Percentiles rank a stretch among this genome's conserved stretches.
Conservation (phyloP, 2,113 vertebrate genomes). For the Ellobius talpinus region DNA sequence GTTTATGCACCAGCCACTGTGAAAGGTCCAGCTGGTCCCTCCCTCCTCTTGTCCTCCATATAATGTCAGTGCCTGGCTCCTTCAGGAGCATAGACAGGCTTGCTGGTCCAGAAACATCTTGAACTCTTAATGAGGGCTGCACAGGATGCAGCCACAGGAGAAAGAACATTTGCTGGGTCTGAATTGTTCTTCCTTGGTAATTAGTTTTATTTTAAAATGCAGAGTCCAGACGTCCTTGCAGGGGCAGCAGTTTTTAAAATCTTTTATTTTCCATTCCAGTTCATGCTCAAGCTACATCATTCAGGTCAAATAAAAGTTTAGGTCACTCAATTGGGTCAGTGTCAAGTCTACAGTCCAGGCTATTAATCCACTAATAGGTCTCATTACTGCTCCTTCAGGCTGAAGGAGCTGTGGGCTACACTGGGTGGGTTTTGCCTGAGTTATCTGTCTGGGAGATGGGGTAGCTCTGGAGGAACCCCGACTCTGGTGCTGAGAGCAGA, state of each 20-base stretch:
- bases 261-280: not conserved
- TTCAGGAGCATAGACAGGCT: not conserved
- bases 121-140: not conserved
- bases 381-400: not conserved
- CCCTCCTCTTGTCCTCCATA: not conserved
- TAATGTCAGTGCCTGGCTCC: not conserved
- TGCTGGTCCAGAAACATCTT: not conserved
- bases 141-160: not conserved
- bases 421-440: not conserved
- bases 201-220: slow-evolving; percentile 57
- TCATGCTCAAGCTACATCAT: not conserved
- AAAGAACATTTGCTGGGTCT: slow-evolving; percentile 8
- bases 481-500: not conserved
- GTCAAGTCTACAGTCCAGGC: not conserved
- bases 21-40: not conserved
- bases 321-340: not conserved
- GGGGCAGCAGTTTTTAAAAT: not conserved
- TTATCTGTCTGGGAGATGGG: not conserved
- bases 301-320: slow-evolving; percentile 18
- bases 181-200: slow-evolving; percentile 22
- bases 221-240: slow-evolving; percentile 18
- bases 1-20: not conserved
- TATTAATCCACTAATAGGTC: not conserved
- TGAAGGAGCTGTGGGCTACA: not conserved
- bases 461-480: not conserved